A percentile compares a stretch with the other conserved stretches of the same genome.
These are phyloP conservation scores for Anser cygnoides DNA, from an alignment of 2,113 vertebrate genomes.

Conservation along the genomic window DNA sequence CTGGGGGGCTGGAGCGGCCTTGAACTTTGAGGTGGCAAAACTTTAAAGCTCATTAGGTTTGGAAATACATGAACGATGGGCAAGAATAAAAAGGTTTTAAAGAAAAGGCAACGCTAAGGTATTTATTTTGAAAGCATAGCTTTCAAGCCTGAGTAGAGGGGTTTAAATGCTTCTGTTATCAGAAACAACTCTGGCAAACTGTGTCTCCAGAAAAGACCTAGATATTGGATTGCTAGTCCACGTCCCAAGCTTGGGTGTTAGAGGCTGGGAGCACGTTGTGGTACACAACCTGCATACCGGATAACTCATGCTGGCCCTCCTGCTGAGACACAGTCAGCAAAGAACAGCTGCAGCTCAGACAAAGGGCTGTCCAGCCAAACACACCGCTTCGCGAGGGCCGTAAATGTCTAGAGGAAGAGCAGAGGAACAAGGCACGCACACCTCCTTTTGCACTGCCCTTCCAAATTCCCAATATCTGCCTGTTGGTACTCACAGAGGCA, in stretches of 20 bases:
- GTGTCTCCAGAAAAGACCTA: neutral
- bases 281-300: neutral
- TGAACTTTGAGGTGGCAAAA: neutral
- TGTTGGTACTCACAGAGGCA: neutral
- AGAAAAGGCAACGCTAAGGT: neutral
- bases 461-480: neutral
- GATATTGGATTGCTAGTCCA: neutral
- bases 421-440: neutral
- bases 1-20: neutral
- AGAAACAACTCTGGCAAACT: neutral
- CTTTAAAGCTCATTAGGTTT: neutral
- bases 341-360: constrained; percentile 29
- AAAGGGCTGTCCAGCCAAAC: neutral
- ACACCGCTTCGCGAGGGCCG: neutral
- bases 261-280: neutral
- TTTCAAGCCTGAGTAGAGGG: neutral
- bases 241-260: neutral
- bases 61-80: neutral
- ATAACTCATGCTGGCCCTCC: neutral
- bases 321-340: neutral
- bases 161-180: neutral
- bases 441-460: neutral
- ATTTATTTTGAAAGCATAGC: neutral
- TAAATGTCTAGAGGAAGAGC: neutral
- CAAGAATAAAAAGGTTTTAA: neutral